These are phyloP conservation scores for Chiloscyllium punctatum DNA, from an alignment of 2,797 vertebrate species.

Conservation along the genomic window DNA sequence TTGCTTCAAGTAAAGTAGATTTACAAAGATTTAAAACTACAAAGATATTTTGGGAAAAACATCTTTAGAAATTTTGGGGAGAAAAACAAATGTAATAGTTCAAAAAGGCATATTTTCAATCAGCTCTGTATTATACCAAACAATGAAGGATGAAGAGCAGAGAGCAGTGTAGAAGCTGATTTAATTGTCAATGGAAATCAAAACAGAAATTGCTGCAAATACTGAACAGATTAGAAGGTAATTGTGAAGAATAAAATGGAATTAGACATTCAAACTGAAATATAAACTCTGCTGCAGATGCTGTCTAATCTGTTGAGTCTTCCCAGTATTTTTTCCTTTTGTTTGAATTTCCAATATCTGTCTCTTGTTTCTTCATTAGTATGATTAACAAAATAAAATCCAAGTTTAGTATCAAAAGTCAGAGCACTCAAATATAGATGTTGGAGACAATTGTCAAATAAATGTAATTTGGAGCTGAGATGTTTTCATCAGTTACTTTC, in stretches of 20 bases:
- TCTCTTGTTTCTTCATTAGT: background rate
- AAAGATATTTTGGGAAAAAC: background rate
- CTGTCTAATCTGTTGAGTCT: too few relatives aligned
- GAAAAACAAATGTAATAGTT: too few relatives aligned
- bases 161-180: background rate
- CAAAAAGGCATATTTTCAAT: background rate
- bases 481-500: background rate
- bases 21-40: background rate
- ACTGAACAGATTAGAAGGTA: too few relatives aligned
- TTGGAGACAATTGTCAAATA: background rate
- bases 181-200: background rate
- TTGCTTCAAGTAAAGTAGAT: background rate
- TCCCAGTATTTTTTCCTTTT: too few relatives aligned
- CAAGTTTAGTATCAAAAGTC: background rate
- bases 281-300: background rate
- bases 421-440: background rate
- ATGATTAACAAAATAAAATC: background rate
- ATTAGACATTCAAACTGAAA: background rate
- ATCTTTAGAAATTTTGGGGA: background rate
- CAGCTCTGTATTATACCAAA: background rate
- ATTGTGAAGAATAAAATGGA: background rate
- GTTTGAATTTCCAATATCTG: background rate
- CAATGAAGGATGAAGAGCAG: background rate
- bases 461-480: background rate
- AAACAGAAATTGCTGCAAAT: background rate